Percentiles rank a stretch among this genome's conserved stretches.
Evolutionary conservation across 2,888 invertebrate genomes (phyloP).

Genomic region (Drosophila lacicola): DNA sequence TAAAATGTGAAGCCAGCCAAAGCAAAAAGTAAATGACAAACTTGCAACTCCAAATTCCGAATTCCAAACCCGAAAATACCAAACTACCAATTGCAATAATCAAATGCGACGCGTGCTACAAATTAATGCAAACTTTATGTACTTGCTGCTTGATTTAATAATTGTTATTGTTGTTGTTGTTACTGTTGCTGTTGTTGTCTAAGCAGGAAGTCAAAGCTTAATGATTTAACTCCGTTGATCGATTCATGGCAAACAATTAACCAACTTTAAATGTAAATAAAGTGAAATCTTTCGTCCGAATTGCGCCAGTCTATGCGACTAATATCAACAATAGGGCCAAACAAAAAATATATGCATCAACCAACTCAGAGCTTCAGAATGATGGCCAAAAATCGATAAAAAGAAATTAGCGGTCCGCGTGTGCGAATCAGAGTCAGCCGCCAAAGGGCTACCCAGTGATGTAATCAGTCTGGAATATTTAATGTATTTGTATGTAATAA

Average conservation of each 20-base stretch:
- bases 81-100: slow-evolving; percentile 20
- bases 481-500: not conserved
- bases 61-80: slow-evolving; percentile 19
- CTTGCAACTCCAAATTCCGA: slow-evolving; percentile 19
- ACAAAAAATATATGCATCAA: not conserved
- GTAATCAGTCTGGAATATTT: slow-evolving; percentile 37
- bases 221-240: slow-evolving; percentile 27
- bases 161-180: slow-evolving; percentile 9
- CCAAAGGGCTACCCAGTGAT: slow-evolving; percentile 26
- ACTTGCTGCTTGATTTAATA: slow-evolving; percentile 18
- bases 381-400: slow-evolving; percentile 29
- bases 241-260: slow-evolving; percentile 45
- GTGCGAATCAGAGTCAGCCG: slow-evolving; percentile 10
- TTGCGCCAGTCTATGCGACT: slow-evolving; percentile 20
- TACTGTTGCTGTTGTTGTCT: slow-evolving; percentile 3
- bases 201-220: slow-evolving; percentile 32
- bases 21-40: slow-evolving; percentile 16
- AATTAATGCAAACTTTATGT: slow-evolving; percentile 44
- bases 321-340: slow-evolving; percentile 2
- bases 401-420: slow-evolving; percentile 13
- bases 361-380: slow-evolving; percentile 28
- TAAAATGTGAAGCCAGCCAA: slow-evolving; percentile 31
- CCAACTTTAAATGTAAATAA: slow-evolving; percentile 58
- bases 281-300: slow-evolving; percentile 44
- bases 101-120: slow-evolving; percentile 43